Evolutionary conservation across 2,888 invertebrate genomes (phyloP).

Genomic region (Resseliella maxima): DNA sequence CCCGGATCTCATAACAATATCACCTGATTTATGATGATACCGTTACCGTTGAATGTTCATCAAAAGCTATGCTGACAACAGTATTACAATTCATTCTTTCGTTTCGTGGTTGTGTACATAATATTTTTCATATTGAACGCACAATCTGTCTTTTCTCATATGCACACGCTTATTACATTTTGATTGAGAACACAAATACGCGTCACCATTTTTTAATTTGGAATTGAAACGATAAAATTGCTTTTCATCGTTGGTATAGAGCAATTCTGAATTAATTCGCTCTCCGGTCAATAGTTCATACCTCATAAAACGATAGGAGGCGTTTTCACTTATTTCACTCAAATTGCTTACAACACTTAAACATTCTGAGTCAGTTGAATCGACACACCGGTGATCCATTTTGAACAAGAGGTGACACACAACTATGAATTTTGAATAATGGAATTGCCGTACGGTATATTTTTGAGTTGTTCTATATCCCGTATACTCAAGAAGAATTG

Average conservation of each 20-base stretch:
- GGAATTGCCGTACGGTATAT: too few relatives aligned
- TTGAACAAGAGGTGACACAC: too few relatives aligned
- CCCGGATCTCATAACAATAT: slow-evolving; percentile 83
- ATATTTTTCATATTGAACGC: too few relatives aligned
- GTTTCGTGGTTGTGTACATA: slow-evolving; percentile 80
- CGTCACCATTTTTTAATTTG: neutral
- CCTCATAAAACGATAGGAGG: neutral
- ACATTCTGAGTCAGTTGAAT: neutral
- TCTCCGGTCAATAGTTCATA: neutral
- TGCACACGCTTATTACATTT: neutral
- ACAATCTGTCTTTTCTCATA: neutral
- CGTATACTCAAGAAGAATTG: too few relatives aligned
- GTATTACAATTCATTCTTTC: too few relatives aligned
- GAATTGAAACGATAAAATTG: neutral
- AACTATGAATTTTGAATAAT: too few relatives aligned
- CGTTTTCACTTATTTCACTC: neutral
- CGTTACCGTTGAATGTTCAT: slow-evolving; percentile 74
- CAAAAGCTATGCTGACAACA: slow-evolving; percentile 79
- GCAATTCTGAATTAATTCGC: neutral
- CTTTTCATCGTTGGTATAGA: neutral
- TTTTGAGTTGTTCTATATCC: too few relatives aligned
- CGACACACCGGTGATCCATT: too few relatives aligned
- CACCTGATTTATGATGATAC: slow-evolving; percentile 76
- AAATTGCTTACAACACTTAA: neutral
- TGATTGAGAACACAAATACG: neutral